Conservation (phyloP, 2,797 vertebrate genomes). For the Gadopsis bispinosus region DNA sequence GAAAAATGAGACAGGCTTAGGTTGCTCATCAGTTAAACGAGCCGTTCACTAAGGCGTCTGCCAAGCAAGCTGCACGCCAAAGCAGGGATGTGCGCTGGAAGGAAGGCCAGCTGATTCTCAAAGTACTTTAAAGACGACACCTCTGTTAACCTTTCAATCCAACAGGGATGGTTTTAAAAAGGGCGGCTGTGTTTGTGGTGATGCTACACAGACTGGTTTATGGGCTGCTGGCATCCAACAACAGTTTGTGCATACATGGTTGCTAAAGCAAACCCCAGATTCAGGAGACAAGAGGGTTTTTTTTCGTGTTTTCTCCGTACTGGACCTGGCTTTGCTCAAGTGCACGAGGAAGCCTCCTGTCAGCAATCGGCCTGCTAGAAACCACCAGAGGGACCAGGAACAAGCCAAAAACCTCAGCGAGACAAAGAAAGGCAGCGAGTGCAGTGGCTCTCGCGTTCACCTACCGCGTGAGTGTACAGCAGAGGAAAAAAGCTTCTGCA, state of each 20-base stretch:
- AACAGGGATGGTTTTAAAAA: conserved; percentile 64
- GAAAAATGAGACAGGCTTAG: conserved; percentile 5
- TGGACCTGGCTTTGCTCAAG: conserved; percentile 72
- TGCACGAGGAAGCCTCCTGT: conserved; percentile 49
- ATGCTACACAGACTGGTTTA: conserved; percentile 58
- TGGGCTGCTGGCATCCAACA: conserved; percentile 61
- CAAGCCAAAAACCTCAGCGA: conserved; percentile 49
- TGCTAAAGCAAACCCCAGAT: conserved; percentile 75
- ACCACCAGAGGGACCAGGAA: conserved; percentile 39
- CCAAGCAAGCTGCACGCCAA: conserved; percentile 36
- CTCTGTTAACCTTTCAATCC: conserved; percentile 60
- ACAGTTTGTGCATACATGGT: conserved; percentile 64
- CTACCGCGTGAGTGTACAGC: conserved; percentile 16
- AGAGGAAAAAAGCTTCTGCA: conserved; percentile 24
- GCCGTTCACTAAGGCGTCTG: conserved; percentile 27
- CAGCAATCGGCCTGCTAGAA: conserved; percentile 45
- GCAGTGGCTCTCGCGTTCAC: conserved; percentile 13
- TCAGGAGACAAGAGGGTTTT: conserved; percentile 48
- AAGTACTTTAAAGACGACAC: conserved; percentile 55
- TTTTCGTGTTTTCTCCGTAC: conserved; percentile 22
- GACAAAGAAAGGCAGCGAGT: conserved; percentile 35
- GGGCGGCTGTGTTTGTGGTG: conserved; percentile 41
- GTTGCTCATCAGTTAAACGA: conserved; percentile 41
- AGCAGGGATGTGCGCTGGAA: conserved; percentile 37
- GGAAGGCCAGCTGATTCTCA: conserved; percentile 32